Base-by-base conservation (phyloP, 1,140 invertebrate genomes). In the Thrips palmi region DNA sequence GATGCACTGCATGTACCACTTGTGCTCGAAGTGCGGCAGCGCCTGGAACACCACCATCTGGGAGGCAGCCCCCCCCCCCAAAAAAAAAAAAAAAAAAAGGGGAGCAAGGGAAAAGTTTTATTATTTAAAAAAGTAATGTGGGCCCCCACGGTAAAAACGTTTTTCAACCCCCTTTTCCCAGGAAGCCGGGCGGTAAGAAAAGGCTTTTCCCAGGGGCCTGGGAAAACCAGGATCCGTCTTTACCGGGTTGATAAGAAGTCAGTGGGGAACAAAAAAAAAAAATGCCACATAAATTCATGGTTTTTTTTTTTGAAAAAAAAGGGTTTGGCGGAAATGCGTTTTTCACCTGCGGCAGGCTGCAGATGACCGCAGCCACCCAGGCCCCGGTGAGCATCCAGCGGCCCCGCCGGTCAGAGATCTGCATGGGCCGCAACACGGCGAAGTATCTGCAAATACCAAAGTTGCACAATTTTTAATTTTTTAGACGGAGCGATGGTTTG, bases 1-100 rank as follows among this genome's bases (percentile, higher is more conserved):
- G 33, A 87, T 71, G 53, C 85, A 89, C 46, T 89, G 84, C 47
- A 70, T 67, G 57, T 80, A 89, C 64, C 71, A 77, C 22, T 66
- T 69, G 2, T 71, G 60, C 18, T 68, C 63, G 1, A 81, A 81
- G 60, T 88, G 83, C 28, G 58, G 55, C 52, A 80, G 76, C 25
- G 84, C 63, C 48, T 84, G 81, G 57, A 89, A 89, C 33, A 88
- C 66, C 33, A 77, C 54, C 50, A 70, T 69, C 77, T 82, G 55
- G 6, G n/a, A n/a, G n/a, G n/a, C n/a, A n/a, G n/a, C n/a, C n/a
- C n/a, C n/a, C n/a, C n/a, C n/a, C n/a, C n/a, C n/a, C n/a, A 58
- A 59, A 47, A 30, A 49, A 39, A 40, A 46, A 15, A 23, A 40
- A 30, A 17, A 15, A 25, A 38, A 6, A 21, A 20, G 29, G 18